Evolutionary conservation across 2,113 vertebrate genomes (phyloP).

Genomic region (Gymnogyps californianus): DNA sequence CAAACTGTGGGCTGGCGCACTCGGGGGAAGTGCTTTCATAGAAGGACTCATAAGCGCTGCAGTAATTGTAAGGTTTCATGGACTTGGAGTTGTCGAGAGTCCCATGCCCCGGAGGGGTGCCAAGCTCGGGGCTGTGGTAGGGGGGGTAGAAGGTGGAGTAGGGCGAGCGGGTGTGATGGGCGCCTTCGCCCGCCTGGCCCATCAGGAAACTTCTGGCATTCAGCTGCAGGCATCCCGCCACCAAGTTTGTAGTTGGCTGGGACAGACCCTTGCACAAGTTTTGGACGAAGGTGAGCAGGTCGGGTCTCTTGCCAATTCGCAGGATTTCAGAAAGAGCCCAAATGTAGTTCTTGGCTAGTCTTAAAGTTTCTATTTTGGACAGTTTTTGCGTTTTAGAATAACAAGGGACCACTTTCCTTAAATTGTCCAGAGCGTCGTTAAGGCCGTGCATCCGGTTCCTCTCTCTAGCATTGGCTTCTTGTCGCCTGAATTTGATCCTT

Average conservation of each 20-base stretch:
- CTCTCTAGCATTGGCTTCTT: conserved; percentile 94
- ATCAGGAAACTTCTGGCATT: conserved; percentile 96
- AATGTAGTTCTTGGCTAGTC: conserved; percentile 98
- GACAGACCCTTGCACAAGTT: conserved; percentile 98
- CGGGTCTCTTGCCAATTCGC: conserved; percentile 93
- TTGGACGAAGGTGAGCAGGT: conserved; percentile 95
- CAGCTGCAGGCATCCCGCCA: conserved; percentile 98
- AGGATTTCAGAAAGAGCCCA: conserved; percentile 98
- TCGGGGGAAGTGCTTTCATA: conserved; percentile 94
- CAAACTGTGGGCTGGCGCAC: conserved; percentile 90
- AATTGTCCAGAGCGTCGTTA: conserved; percentile 94
- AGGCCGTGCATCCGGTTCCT: conserved; percentile 95
- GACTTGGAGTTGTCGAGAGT: conserved; percentile 87
- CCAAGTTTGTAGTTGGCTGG: conserved; percentile 98
- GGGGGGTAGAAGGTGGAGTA: conserved; percentile 90
- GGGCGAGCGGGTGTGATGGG: conserved; percentile 85
- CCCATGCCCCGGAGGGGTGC: conserved; percentile 86
- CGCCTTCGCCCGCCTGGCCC: conserved; percentile 87
- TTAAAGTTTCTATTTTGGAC: conserved; percentile 97
- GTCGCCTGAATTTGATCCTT: conserved; percentile 88
- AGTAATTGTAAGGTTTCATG: conserved; percentile 93
- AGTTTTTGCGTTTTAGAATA: conserved; percentile 99
- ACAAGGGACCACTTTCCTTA: conserved; percentile 97
- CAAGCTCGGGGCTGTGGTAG: conserved; percentile 88
- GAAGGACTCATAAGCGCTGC: conserved; percentile 91